These are phyloP conservation scores for Bombyx mandarina DNA, from an alignment of 1,140 invertebrate genomes.

Conservation along the genomic window DNA sequence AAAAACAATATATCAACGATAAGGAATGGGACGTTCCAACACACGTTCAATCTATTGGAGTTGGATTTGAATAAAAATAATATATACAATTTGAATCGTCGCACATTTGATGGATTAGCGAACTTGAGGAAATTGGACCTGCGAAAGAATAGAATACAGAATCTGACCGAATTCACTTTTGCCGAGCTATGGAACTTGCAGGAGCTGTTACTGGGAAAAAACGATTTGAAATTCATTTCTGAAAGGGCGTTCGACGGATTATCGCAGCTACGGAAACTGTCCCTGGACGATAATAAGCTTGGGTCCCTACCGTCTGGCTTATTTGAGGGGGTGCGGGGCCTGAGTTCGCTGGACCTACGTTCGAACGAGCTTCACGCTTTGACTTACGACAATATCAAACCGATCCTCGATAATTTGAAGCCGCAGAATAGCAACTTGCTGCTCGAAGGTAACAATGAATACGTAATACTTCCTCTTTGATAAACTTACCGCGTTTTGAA, in stretches of 20 bases:
- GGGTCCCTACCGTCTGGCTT: constrained; percentile 75
- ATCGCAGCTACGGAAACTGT: constrained; percentile 76
- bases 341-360: constrained; percentile 80
- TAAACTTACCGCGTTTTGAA: constrained; percentile 46
- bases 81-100: constrained; percentile 77
- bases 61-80: constrained; percentile 80
- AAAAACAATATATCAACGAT: constrained; percentile 81
- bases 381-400: constrained; percentile 78
- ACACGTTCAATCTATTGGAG: constrained; percentile 75
- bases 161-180: constrained; percentile 82
- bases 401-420: constrained; percentile 82
- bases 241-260: constrained; percentile 81
- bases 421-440: constrained; percentile 79
- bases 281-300: constrained; percentile 81
- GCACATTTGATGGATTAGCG: constrained; percentile 79
- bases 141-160: constrained; percentile 78
- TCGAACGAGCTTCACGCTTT: constrained; percentile 81
- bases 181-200: constrained; percentile 79
- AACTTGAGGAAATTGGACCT: constrained; percentile 78
- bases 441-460: constrained; percentile 76
- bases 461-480: constrained; percentile 42
- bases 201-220: constrained; percentile 81
- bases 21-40: constrained; percentile 79
- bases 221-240: constrained; percentile 76
- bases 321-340: constrained; percentile 74